Conservation (phyloP, 2,797 vertebrate species). For the Glyptemys insculpta region DNA sequence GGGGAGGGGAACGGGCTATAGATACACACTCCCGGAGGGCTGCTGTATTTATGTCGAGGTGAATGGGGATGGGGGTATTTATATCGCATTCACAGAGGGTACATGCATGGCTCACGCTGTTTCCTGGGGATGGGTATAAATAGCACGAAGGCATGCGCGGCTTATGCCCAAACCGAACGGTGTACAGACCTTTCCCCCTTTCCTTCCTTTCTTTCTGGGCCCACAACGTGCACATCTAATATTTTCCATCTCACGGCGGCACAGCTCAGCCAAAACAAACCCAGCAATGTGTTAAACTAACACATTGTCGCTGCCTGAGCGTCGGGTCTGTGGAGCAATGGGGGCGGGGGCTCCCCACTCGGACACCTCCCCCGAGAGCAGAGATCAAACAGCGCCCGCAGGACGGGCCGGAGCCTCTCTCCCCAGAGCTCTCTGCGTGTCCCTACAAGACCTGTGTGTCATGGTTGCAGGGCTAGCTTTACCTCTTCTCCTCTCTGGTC, state of each 20-base stretch:
- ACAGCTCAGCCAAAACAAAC: background rate
- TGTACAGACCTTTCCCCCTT: background rate
- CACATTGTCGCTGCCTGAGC: background rate
- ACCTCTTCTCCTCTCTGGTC: background rate
- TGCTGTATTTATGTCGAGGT: background rate
- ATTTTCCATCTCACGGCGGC: background rate
- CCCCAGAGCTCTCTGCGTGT: background rate
- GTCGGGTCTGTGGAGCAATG: background rate
- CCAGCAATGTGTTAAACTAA: background rate
- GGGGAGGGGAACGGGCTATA: background rate
- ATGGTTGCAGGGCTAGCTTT: background rate
- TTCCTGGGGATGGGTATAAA: slow-evolving; percentile 67
- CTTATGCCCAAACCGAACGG: background rate
- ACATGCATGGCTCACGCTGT: slow-evolving; percentile 50
- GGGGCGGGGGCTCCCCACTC: background rate
- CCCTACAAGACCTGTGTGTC: background rate
- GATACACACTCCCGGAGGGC: background rate
- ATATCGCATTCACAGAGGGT: slow-evolving; percentile 43
- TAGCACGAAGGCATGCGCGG: slow-evolving; percentile 45
- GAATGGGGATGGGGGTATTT: slow-evolving; percentile 49
- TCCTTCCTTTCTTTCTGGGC: background rate
- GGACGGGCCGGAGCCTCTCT: background rate
- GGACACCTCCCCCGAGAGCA: background rate
- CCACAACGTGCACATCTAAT: background rate
- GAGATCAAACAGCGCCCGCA: background rate